Conservation (phyloP, 2,797 vertebrate genomes). For the Micrastur ruficollis region DNA sequence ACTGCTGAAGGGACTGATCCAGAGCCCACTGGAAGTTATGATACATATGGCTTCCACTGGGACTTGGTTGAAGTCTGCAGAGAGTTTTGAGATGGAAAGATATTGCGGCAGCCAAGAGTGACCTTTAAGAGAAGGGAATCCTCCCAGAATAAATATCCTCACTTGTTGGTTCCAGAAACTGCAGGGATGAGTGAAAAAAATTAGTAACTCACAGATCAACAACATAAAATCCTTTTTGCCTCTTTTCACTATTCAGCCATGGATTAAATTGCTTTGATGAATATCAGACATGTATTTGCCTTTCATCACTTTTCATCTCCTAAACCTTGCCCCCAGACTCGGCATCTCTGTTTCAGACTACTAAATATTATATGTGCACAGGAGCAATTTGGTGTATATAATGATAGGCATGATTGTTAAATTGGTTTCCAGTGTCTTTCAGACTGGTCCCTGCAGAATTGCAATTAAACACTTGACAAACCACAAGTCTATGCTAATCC, state of each 20-base stretch:
- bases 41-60: background rate
- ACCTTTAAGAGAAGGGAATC: background rate
- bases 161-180: background rate
- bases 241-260: background rate
- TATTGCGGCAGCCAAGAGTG: background rate
- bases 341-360: slow-evolving; percentile 2
- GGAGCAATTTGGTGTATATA: slow-evolving; percentile 18
- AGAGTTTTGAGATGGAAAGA: background rate
- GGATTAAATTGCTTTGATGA: slow-evolving; percentile 44
- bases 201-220: background rate
- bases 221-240: background rate
- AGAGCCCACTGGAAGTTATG: background rate
- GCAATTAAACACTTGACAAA: slow-evolving; percentile 62
- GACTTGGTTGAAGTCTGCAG: background rate
- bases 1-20: background rate
- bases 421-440: slow-evolving; percentile 54
- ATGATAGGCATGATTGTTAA: slow-evolving; percentile 32
- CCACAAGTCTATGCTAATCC: slow-evolving; percentile 43
- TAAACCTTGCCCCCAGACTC: background rate
- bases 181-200: background rate
- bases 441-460: slow-evolving; percentile 25
- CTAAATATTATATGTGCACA: background rate
- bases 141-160: background rate
- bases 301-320: slow-evolving; percentile 35
- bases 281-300: slow-evolving; percentile 1